Base-by-base conservation (phyloP, 2,888 invertebrate genomes). In the Pachymerium ferrugineum region DNA sequence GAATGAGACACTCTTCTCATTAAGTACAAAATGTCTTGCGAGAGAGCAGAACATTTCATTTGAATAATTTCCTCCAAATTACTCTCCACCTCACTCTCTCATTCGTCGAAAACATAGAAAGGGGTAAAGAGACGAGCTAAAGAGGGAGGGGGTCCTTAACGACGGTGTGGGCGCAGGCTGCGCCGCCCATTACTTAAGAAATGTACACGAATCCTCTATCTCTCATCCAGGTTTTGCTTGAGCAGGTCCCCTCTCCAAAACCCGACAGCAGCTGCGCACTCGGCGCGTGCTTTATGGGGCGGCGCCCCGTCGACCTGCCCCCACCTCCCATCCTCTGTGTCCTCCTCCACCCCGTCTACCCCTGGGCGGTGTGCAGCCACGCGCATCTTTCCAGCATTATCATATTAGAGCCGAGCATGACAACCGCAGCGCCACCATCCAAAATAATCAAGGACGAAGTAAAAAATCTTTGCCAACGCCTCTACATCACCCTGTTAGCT, bases 241-340 rank as follows among this genome's bases (percentile, higher is more conserved):
- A 62, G 62, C 62, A 62, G 62, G 62, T 62, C 62, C 62, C 62
- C 62, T 28, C 62, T 62, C 62, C 62, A 28, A 62, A 28, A 28
- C 31, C 22, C 69, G 31, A 69, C 69, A 30, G 62, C 62, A 62
- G 62, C 62, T 62, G 62, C 62, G 62, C 62, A 62, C 62, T 62
- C 62, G 62, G 62, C 62, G 62, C 69, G 69, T 69, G 69, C 69
- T 69, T 69, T 69, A 69, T 69, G 69, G 30, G 69, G 69, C 69
- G 69, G 30, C 69, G 69, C 69, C 69, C 69, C 31, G 33, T 33
- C 69, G 69, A 69, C 69, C 69, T 69, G 69, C 31, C 30, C 30
- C 33, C 69, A 69, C 30, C 33, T 69, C 69, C 69, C 22, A 30
- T n/a, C 69, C 69, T 30, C 33, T 28, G 33, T 33, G 69, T 31